phyloP scores from a whole-genome alignment of 2,113 vertebrate species.

The Daboia siamensis region DNA sequence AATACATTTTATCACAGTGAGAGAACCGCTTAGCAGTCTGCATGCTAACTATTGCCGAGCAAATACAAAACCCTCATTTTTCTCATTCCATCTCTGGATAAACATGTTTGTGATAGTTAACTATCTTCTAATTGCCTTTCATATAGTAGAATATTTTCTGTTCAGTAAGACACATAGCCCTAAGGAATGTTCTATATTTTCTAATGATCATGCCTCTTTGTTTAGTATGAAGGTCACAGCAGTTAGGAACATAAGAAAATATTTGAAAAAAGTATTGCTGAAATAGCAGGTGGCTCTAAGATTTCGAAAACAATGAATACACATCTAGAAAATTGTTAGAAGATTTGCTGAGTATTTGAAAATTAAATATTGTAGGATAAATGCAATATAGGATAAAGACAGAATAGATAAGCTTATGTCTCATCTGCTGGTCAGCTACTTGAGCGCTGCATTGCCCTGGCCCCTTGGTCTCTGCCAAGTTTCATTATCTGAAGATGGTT shows the following conservation, averaged over 20 bases:
- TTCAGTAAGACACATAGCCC: not conserved
- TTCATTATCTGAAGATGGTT: not conserved
- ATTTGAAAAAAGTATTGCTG: not conserved
- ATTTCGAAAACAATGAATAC: not conserved
- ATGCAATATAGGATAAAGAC: not conserved
- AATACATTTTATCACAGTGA: not conserved
- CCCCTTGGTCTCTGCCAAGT: not conserved
- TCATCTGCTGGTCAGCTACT: not conserved
- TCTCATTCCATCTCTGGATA: not conserved
- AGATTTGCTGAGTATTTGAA: not conserved
- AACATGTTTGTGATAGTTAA: not conserved
- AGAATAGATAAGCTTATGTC: not conserved
- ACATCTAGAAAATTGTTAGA: not conserved
- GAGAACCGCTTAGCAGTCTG: not conserved
- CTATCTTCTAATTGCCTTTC: not conserved
- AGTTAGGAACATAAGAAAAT: not conserved
- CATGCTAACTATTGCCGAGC: not conserved
- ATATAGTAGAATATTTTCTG: not conserved
- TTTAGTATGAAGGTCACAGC: not conserved
- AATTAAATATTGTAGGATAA: not conserved
- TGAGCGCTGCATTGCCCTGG: not conserved
- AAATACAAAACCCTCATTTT: not conserved
- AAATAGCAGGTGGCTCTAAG: not conserved
- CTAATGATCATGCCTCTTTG: not conserved
- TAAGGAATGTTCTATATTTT: not conserved